Evolutionary conservation across 1,140 invertebrate species (phyloP), one percentile per base, ranked within the genome.

Genomic region (Aphelinus atriplicis): DNA sequence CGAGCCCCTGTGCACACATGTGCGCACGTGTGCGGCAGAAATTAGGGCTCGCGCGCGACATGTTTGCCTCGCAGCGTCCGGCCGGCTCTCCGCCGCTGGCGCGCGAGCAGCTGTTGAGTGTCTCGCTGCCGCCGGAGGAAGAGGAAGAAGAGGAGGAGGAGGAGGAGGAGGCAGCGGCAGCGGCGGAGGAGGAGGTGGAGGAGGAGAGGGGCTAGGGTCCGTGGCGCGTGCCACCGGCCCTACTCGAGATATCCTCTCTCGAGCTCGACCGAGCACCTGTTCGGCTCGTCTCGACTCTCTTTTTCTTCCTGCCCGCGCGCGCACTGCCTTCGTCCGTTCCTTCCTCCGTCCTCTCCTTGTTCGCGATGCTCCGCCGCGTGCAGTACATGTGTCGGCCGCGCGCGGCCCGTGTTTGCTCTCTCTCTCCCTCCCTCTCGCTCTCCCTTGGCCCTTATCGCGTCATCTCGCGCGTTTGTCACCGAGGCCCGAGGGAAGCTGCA

Each of bases 221-320:
- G 61, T 69, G 70, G 60, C 63, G 69, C 68, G 75, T 63, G 69
- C 70, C 64, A 50, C 57, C 64, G 68, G 65, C 75, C 69, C 70
- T 68, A 26, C 26, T 26, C 46, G 71, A 58, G 51, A 66, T 68
- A 63, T 26, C 42, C 50, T 60, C 66, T 51, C 51, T 64, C 45
- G 5, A 42, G 63, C 63, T 58, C 26, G 57, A 51, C 60, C 64
- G 63, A 65, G 58, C 67, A 58, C 60, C 70, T 72, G 58, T 70
- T 74, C 66, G 76, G 71, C 74, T 67, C 79, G 26, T 26, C 26
- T 26, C 26, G 26, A 77, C 79, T 79, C 77, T 76, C 78, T 76
- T 78, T 80, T 79, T 81, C 78, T 77, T 77, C 77, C 75, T 63
- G 45, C 45, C 75, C 77, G 70, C 73, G 43, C 67, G 64, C 51